Evolutionary conservation across 2,113 vertebrate species (phyloP).

Genomic region (Tenebrosternarchus preto): DNA sequence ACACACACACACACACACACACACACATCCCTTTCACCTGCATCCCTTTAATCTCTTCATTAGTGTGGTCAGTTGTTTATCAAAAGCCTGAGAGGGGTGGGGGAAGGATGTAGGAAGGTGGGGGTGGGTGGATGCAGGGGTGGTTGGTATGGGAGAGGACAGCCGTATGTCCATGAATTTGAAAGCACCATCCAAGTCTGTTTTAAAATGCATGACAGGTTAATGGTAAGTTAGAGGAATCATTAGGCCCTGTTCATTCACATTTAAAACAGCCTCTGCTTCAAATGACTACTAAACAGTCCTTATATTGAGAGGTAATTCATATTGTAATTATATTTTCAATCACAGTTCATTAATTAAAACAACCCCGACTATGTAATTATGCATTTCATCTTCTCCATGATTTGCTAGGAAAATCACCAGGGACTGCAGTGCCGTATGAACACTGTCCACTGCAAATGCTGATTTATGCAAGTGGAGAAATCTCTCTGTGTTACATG

Average conservation of each 20-base stretch:
- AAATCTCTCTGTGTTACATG: not conserved
- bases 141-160: not conserved
- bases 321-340: conserved; percentile 84
- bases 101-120: not conserved
- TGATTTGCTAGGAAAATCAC: conserved; percentile 64
- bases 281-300: conserved; percentile 78
- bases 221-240: conserved; percentile 78
- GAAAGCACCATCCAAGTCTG: conserved; percentile 64
- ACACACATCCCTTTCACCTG: no score
- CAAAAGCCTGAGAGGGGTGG: conserved; percentile 66
- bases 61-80: conserved; percentile 78
- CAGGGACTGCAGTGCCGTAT: conserved; percentile 43
- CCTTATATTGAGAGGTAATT: conserved; percentile 77
- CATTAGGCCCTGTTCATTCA: conserved; percentile 70
- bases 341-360: conserved; percentile 82
- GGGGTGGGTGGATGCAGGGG: not conserved
- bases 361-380: conserved; percentile 75
- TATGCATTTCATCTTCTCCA: conserved; percentile 77
- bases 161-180: conserved; percentile 59
- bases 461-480: conserved; percentile 38
- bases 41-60: conserved; percentile 73
- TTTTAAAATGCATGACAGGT: conserved; percentile 79
- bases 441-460: conserved; percentile 33
- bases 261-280: conserved; percentile 72
- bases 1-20: no score